A percentile compares a stretch with the other conserved stretches of the same genome.
phyloP scores from a whole-genome alignment of 1,140 invertebrate genomes.

The Palaemon carinicauda region DNA sequence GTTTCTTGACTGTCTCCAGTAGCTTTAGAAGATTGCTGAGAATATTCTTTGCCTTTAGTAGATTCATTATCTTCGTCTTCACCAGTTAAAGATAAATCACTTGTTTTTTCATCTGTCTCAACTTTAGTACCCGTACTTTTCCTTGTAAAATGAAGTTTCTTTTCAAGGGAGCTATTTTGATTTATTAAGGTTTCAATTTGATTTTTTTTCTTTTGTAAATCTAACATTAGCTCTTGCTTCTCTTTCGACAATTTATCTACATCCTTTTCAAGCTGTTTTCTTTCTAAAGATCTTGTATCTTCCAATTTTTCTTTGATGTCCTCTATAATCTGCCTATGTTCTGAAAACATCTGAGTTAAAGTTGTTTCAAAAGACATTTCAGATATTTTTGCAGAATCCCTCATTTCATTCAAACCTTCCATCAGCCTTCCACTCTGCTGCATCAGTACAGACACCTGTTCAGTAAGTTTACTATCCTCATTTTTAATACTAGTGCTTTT shows the following conservation, averaged over 20 bases:
- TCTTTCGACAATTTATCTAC: conserved; percentile 1
- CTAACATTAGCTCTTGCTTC: conserved; percentile 3
- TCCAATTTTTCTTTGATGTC: conserved; percentile 30
- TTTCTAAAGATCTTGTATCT: background rate
- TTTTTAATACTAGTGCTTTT: too few species aligned
- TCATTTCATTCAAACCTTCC: conserved; percentile 11
- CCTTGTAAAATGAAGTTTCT: conserved; percentile 10
- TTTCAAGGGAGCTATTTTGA: conserved; percentile 23
- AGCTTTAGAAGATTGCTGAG: too few species aligned
- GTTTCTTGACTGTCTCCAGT: too few species aligned
- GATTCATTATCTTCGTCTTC: too few species aligned
- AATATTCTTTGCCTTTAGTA: too few species aligned
- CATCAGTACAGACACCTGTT: too few species aligned
- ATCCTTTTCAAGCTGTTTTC: background rate
- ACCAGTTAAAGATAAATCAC: background rate
- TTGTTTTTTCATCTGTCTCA: background rate
- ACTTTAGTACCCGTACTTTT: background rate
- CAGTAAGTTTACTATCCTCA: too few species aligned
- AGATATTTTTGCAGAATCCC: conserved; percentile 2
- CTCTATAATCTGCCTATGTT: background rate
- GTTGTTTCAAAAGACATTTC: conserved; percentile 7
- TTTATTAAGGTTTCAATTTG: conserved; percentile 18
- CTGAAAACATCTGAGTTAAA: conserved; percentile 10
- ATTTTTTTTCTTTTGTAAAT: conserved; percentile 14
- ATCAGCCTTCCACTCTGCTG: too few species aligned